Percentiles rank a stretch among this genome's conserved stretches.
Conservation (phyloP, 2,888 invertebrate genomes). For the Abscondita cerata region DNA sequence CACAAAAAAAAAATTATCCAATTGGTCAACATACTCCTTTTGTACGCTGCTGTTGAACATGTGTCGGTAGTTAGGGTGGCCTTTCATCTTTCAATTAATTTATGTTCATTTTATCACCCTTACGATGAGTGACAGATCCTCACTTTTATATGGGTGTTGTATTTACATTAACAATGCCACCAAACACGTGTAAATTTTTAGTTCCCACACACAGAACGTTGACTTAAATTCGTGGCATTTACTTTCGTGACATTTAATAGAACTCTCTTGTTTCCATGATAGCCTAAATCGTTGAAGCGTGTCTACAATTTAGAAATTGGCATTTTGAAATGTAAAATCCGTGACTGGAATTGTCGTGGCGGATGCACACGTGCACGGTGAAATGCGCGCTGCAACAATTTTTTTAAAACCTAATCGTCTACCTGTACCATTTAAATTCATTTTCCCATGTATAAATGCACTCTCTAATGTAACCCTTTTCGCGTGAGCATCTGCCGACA, state of each 20-base stretch:
- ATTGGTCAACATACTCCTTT: constrained; percentile 30
- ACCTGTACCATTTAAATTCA: constrained; percentile 28
- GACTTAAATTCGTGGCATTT: constrained; percentile 36
- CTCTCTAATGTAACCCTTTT: background rate
- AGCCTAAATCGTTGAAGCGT: constrained; percentile 39
- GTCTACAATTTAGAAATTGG: constrained; percentile 48
- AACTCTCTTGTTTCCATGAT: constrained; percentile 36
- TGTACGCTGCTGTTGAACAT: constrained; percentile 28
- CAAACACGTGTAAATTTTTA: constrained; percentile 23
- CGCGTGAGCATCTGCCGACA: background rate
- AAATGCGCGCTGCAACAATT: background rate
- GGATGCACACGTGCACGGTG: constrained; percentile 49
- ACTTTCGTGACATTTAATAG: constrained; percentile 15
- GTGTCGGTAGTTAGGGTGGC: constrained; percentile 29
- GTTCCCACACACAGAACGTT: constrained; percentile 13
- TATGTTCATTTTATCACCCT: constrained; percentile 29
- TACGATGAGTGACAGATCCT: constrained; percentile 25
- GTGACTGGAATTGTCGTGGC: constrained; percentile 44
- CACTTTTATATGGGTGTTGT: constrained; percentile 27
- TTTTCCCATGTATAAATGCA: constrained; percentile 13
- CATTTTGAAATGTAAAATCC: constrained; percentile 49
- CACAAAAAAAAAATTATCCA: background rate
- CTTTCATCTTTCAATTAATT: constrained; percentile 32
- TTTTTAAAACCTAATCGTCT: constrained; percentile 31
- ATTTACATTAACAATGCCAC: constrained; percentile 17